Conservation (phyloP, 2,113 vertebrate species). For the Zosterops japonicus region DNA sequence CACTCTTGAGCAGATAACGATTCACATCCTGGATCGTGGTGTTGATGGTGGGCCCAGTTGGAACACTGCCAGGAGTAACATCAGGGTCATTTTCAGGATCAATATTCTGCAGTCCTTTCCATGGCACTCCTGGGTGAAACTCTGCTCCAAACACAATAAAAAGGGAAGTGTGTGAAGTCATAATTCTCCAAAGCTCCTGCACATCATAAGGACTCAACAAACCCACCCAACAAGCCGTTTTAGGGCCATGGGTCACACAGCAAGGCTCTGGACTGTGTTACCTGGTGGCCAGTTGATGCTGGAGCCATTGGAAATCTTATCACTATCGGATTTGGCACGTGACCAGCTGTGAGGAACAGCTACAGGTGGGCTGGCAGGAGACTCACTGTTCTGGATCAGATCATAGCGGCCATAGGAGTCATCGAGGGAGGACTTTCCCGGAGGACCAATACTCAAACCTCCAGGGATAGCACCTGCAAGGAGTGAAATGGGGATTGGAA, state of each 20-base stretch:
- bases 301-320: slow-evolving; percentile 95
- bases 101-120: slow-evolving; percentile 99
- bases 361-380: slow-evolving; percentile 89
- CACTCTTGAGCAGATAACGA: slow-evolving; percentile 95
- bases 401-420: slow-evolving; percentile 95
- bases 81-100: slow-evolving; percentile 98
- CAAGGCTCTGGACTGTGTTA: slow-evolving; percentile 36
- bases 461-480: slow-evolving; percentile 89
- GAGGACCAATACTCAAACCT: slow-evolving; percentile 87
- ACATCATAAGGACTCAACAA: neutral
- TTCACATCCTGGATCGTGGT: slow-evolving; percentile 98
- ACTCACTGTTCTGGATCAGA: slow-evolving; percentile 90
- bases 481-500: neutral
- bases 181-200: neutral
- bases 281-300: slow-evolving; percentile 99
- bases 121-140: slow-evolving; percentile 97
- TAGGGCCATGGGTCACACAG: neutral
- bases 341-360: slow-evolving; percentile 94
- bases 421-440: slow-evolving; percentile 90
- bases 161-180: neutral
- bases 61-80: slow-evolving; percentile 96
- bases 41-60: slow-evolving; percentile 95
- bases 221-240: fast-evolving
- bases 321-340: slow-evolving; percentile 91
- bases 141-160: slow-evolving; percentile 73